Evolutionary conservation across 2,888 invertebrate species (phyloP).

Genomic region (Chaitophorus viminalis): DNA sequence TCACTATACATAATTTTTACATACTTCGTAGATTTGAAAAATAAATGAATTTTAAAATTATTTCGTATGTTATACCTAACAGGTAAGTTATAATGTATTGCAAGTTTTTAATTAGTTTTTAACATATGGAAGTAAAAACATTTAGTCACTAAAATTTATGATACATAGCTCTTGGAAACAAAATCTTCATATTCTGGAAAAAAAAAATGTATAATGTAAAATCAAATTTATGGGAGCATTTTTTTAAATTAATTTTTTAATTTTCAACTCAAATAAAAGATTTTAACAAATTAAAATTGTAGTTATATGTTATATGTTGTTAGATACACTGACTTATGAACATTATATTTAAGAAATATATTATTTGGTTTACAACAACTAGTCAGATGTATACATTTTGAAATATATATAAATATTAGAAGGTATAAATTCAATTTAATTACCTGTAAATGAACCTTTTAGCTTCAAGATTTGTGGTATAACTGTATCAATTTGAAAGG

Average conservation of each 20-base stretch:
- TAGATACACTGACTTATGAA: background rate
- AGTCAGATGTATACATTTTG: too few relatives aligned
- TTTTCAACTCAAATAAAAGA: background rate
- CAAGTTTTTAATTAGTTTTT: background rate
- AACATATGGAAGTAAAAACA: background rate
- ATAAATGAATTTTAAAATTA: too few relatives aligned
- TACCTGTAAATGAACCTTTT: conserved; percentile 59
- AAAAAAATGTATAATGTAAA: background rate
- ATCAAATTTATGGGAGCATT: too few relatives aligned
- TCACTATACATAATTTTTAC: too few relatives aligned
- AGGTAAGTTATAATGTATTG: background rate
- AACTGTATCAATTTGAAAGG: conserved; percentile 93
- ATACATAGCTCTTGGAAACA: conserved; percentile 20
- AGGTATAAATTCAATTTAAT: background rate
- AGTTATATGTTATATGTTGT: background rate
- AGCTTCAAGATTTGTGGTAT: conserved; percentile 88
- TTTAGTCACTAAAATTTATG: background rate
- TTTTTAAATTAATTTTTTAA: background rate
- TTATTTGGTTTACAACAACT: too few relatives aligned
- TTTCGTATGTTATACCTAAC: too few relatives aligned
- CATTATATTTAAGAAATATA: background rate
- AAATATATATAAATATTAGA: too few relatives aligned
- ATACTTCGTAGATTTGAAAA: too few relatives aligned
- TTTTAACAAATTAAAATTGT: background rate
- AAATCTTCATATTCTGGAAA: conserved; percentile 38